Evolutionary conservation across 2,888 invertebrate genomes (phyloP).

Genomic region (Synergus laeviventris): DNA sequence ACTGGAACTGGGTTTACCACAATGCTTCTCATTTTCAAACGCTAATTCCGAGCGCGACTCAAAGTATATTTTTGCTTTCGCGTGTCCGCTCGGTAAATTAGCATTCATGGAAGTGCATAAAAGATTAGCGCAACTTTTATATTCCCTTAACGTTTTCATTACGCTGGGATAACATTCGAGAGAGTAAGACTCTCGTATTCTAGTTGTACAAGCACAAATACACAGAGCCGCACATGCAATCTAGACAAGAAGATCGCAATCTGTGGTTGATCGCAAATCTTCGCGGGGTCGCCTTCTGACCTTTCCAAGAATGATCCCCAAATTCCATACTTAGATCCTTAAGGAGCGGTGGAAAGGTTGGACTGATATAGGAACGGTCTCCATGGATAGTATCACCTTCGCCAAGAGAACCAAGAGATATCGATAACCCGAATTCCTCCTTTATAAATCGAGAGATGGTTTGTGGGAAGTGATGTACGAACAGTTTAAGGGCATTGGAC

Average conservation of each 20-base stretch:
- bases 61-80: conserved; percentile 35
- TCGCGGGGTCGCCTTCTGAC: conserved; percentile 34
- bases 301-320: conserved; percentile 39
- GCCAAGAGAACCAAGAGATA: conserved; percentile 61
- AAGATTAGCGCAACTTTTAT: conserved; percentile 38
- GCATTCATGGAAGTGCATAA: conserved; percentile 37
- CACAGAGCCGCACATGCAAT: neutral
- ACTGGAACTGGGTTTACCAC: neutral
- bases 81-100: conserved; percentile 34
- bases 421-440: conserved; percentile 66
- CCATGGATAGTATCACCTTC: conserved; percentile 41
- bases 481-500: conserved; percentile 68
- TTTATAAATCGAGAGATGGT: conserved; percentile 66
- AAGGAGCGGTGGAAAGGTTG: conserved; percentile 41
- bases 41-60: conserved; percentile 21
- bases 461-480: conserved; percentile 66
- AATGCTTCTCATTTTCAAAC: conserved; percentile 36
- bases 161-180: conserved; percentile 11
- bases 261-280: conserved; percentile 38
- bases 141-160: conserved; percentile 36
- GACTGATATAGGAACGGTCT: conserved; percentile 40
- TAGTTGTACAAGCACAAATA: conserved; percentile 15
- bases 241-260: conserved; percentile 37
- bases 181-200: conserved; percentile 1
- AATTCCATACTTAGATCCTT: conserved; percentile 48